Evolutionary conservation across 2,113 vertebrate genomes (phyloP).

Genomic region (Chloropsis hardwickii): DNA sequence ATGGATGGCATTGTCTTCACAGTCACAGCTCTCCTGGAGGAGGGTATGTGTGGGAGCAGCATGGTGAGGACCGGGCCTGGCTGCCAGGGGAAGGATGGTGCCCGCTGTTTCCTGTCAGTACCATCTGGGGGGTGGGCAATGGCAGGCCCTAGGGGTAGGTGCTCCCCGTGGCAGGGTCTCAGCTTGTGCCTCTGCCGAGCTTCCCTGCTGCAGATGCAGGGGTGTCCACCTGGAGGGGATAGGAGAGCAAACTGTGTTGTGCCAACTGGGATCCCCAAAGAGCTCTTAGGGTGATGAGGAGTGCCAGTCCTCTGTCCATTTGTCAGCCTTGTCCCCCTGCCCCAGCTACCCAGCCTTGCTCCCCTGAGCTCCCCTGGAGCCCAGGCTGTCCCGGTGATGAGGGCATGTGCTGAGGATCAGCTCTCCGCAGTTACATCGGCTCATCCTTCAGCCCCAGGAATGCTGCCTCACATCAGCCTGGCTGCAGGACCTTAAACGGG

Average conservation of each 20-base stretch:
- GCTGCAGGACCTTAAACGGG: not conserved
- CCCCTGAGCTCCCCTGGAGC: accelerated
- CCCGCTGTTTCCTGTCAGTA: not conserved
- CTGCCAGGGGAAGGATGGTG: not conserved
- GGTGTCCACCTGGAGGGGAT: not conserved
- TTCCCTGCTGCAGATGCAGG: not conserved
- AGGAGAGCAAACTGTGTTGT: not conserved
- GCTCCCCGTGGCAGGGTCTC: accelerated
- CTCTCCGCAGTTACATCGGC: accelerated
- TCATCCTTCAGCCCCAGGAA: not conserved
- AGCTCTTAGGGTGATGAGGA: not conserved
- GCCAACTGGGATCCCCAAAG: not conserved
- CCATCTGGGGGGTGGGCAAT: not conserved
- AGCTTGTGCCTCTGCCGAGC: accelerated
- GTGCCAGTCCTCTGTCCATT: not conserved
- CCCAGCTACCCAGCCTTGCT: accelerated
- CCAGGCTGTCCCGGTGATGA: not conserved
- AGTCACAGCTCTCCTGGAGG: not conserved
- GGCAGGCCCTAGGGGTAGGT: not conserved
- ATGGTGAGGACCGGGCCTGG: accelerated
- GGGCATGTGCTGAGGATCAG: not conserved
- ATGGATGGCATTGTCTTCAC: not conserved
- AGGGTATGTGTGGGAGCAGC: not conserved
- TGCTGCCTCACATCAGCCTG: accelerated
- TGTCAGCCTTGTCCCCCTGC: not conserved